Evolutionary conservation across 2,797 vertebrate genomes (phyloP).

Genomic region (Onychomys torridus): DNA sequence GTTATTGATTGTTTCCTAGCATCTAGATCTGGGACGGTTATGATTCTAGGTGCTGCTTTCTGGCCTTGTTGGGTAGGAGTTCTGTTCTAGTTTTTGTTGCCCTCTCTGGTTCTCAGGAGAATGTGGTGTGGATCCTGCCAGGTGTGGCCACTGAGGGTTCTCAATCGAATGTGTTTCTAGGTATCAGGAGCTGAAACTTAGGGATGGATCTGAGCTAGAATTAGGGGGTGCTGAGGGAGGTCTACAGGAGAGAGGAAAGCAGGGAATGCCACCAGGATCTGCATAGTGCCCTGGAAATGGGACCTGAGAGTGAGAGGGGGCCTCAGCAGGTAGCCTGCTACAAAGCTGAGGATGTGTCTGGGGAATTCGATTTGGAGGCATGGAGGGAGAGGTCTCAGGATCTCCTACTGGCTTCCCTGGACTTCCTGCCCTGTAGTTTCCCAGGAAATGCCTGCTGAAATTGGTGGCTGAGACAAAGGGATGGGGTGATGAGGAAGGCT

Average conservation of each 20-base stretch:
- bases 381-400: too few relatives aligned
- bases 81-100: neutral
- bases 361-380: neutral
- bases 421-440: too few relatives aligned
- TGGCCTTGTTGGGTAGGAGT: neutral
- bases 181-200: neutral
- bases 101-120: neutral
- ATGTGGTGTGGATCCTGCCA: neutral
- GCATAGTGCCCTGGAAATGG: neutral
- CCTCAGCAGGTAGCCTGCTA: neutral
- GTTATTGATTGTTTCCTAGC: neutral
- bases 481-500: too few relatives aligned
- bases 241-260: neutral
- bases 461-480: too few relatives aligned
- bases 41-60: neutral
- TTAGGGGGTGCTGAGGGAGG: neutral
- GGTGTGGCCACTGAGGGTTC: neutral
- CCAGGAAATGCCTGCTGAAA: too few relatives aligned
- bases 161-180: neutral
- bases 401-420: too few relatives aligned
- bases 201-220: neutral
- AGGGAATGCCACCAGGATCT: neutral
- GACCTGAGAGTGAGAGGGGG: neutral
- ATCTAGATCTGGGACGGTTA: neutral
- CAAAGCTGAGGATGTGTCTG: neutral